These are phyloP conservation scores for Lepetodrilus schrolli DNA, from an alignment of 2,888 invertebrate species.

Conservation along the genomic window DNA sequence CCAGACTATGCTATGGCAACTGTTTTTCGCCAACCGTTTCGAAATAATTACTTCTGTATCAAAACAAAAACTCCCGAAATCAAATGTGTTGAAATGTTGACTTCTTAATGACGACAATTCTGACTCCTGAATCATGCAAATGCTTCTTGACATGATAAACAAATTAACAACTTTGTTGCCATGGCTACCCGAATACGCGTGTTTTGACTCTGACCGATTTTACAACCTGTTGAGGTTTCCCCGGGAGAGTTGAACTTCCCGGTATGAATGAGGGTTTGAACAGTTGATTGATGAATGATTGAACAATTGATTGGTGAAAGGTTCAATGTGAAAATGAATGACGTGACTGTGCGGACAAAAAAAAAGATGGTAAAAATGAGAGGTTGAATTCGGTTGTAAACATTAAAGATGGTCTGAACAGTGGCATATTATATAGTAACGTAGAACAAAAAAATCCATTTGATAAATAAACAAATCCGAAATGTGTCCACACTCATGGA, in stretches of 20 bases:
- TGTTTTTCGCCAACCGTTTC: neutral
- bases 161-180: conserved; percentile 21
- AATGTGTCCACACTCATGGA: too few species aligned
- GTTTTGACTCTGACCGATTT: conserved; percentile 14
- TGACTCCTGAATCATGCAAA: neutral
- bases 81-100: neutral
- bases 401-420: too few species aligned
- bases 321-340: conserved; percentile 1
- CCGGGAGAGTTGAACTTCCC: conserved; percentile 18
- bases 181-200: neutral
- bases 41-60: neutral
- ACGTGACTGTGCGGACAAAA: neutral
- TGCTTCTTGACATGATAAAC: neutral
- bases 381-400: conserved; percentile 6
- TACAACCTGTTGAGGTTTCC: neutral
- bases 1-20: neutral
- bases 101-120: neutral
- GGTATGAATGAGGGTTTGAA: conserved; percentile 17
- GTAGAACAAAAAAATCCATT: too few species aligned
- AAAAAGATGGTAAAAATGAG: conserved; percentile 2
- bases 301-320: conserved; percentile 16
- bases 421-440: too few species aligned
- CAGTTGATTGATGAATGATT: conserved; percentile 13
- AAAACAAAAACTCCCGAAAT: conserved; percentile 18
- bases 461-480: too few species aligned